Evolutionary conservation across 2,888 invertebrate species (phyloP).

Genomic region (Harmothoe impar): DNA sequence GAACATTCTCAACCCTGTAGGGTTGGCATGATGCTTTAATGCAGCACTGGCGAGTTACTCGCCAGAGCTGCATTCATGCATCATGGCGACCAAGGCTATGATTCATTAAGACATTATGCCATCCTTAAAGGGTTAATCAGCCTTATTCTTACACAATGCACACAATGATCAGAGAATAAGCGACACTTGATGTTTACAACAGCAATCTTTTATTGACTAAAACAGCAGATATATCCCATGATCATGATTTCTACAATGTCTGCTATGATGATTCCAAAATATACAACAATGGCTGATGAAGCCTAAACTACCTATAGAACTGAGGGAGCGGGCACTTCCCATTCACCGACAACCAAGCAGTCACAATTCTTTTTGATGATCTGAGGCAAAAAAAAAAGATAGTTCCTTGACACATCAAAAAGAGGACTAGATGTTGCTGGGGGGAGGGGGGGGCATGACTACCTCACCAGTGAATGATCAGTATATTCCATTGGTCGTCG

Average conservation of each 20-base stretch:
- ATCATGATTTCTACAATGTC: conserved; percentile 65
- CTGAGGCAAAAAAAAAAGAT: not conserved
- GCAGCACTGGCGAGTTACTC: too few relatives aligned
- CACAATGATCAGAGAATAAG: too few relatives aligned
- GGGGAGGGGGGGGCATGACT: not conserved
- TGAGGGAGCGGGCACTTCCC: conserved; percentile 32
- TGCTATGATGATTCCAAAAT: conserved; percentile 66
- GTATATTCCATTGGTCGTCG: not conserved
- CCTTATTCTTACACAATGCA: too few relatives aligned
- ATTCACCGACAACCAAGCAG: conserved; percentile 32
- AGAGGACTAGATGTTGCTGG: conserved; percentile 10
- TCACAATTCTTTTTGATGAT: conserved; percentile 4
- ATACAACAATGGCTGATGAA: conserved; percentile 66
- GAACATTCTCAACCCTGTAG: too few relatives aligned
- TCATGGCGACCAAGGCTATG: too few relatives aligned
- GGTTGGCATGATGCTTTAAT: too few relatives aligned
- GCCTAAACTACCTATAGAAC: conserved; percentile 58
- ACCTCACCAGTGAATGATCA: conserved; percentile 13
- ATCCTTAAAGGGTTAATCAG: too few relatives aligned
- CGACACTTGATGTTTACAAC: conserved; percentile 54
- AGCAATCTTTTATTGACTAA: conserved; percentile 66
- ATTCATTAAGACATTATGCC: too few relatives aligned
- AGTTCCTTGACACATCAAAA: not conserved
- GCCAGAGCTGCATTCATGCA: too few relatives aligned
- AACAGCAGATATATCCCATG: conserved; percentile 68